Evolutionary conservation across 1,140 invertebrate species (phyloP).

Genomic region (Drosophila melanogaster): Release_6_plus_ISO1_MT NT_033777.3:11695001-11695500

Average conservation of each 20-base stretch:
- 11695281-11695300: slow-evolving; percentile 7
- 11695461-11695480: slow-evolving; percentile 43
- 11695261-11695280: not conserved
- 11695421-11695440: not conserved
- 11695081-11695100: no score
- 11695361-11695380: slow-evolving; percentile 39
- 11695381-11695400: slow-evolving; percentile 37
- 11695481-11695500: slow-evolving; percentile 32
- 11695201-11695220: slow-evolving; percentile 15
- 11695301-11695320: slow-evolving; percentile 37
- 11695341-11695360: slow-evolving; percentile 40
- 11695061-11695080: no score
- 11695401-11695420: slow-evolving; percentile 29
- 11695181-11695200: not conserved
- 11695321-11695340: slow-evolving; percentile 29
- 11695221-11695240: slow-evolving; percentile 31
- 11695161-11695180: slow-evolving; percentile 31
- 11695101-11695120: no score
- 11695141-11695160: slow-evolving; percentile 58
- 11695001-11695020: no score
- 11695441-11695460: slow-evolving; percentile 17
- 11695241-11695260: slow-evolving; percentile 27
- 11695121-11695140: not conserved
- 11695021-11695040: not conserved
- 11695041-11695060: no score